phyloP scores from a whole-genome alignment of 2,888 invertebrate species.

The Platynereis dumerilii region DNA sequence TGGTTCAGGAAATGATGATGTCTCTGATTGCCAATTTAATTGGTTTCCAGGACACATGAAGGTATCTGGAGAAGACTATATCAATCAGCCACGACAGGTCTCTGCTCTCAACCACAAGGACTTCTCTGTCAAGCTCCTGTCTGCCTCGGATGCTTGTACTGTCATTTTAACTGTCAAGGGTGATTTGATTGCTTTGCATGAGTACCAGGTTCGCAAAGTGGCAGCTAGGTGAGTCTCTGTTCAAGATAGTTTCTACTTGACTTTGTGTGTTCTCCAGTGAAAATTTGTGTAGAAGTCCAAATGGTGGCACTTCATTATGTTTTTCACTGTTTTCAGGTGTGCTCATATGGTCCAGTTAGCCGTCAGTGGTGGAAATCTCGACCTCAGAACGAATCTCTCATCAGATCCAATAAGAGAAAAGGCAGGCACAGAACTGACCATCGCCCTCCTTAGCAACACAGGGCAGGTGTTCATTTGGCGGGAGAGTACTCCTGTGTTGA shows the following conservation, averaged over 20 bases:
- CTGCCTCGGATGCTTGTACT: constrained; percentile 74
- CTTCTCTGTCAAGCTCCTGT: constrained; percentile 67
- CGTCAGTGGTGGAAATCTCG: constrained; percentile 69
- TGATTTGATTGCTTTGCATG: constrained; percentile 75
- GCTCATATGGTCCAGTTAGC: constrained; percentile 62
- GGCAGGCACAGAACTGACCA: constrained; percentile 68
- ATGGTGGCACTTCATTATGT: too few relatives aligned
- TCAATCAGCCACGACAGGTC: constrained; percentile 58
- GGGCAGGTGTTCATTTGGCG: constrained; percentile 74
- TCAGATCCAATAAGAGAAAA: constrained; percentile 61
- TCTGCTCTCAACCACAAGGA: constrained; percentile 64
- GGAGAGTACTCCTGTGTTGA: constrained; percentile 65
- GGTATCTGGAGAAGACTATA: constrained; percentile 53
- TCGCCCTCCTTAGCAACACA: constrained; percentile 70
- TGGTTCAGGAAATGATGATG: too few relatives aligned
- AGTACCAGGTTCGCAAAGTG: constrained; percentile 75
- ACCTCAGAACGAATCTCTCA: constrained; percentile 60
- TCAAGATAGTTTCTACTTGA: too few relatives aligned
- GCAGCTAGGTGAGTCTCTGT: neutral
- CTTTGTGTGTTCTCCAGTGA: too few relatives aligned
- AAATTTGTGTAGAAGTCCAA: too few relatives aligned
- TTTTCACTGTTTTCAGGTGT: constrained; percentile 53
- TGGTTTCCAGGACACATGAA: constrained; percentile 67
- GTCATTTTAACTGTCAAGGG: constrained; percentile 72
- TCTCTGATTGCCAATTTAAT: too few relatives aligned